phyloP scores from a whole-genome alignment of 2,888 invertebrate genomes.

The Drosophila anceps region DNA sequence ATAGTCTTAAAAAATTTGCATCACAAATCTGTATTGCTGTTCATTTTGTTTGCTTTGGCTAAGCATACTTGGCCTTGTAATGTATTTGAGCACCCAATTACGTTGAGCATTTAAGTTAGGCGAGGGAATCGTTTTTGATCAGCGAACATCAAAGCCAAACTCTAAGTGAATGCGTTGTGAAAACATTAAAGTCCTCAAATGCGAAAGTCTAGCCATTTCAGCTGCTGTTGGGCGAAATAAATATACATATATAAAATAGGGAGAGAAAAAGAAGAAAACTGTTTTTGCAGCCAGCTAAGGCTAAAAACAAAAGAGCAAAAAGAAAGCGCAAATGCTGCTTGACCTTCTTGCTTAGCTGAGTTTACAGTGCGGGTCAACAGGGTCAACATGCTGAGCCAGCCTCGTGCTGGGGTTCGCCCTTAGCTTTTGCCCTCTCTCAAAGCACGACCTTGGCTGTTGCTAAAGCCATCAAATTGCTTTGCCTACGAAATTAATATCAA shows the following conservation, averaged over 20 bases:
- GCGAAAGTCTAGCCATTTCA: conserved; percentile 55
- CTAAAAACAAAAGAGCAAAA: conserved; percentile 29
- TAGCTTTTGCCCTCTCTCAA: background rate
- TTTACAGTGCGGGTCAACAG: conserved; percentile 18
- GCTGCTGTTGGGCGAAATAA: background rate
- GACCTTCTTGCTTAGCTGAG: conserved; percentile 48
- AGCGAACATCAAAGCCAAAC: conserved; percentile 67
- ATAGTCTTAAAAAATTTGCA: background rate
- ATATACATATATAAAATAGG: background rate
- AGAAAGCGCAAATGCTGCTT: conserved; percentile 46
- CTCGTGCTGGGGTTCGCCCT: conserved; percentile 20
- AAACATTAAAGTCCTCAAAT: conserved; percentile 56
- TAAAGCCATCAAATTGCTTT: conserved; percentile 27
- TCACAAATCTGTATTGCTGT: background rate
- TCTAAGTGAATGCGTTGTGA: conserved; percentile 68
- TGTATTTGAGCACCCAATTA: conserved; percentile 39
- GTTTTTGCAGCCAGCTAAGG: conserved; percentile 11
- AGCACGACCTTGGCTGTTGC: conserved; percentile 16
- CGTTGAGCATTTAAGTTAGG: conserved; percentile 26
- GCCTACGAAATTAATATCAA: conserved; percentile 53
- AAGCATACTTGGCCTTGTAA: background rate
- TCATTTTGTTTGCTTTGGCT: background rate
- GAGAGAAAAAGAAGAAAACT: background rate
- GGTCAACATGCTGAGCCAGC: conserved; percentile 25
- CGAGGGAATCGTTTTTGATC: conserved; percentile 43